phyloP scores from a whole-genome alignment of 1,140 invertebrate species.

The Zaprionus davidi region DNA sequence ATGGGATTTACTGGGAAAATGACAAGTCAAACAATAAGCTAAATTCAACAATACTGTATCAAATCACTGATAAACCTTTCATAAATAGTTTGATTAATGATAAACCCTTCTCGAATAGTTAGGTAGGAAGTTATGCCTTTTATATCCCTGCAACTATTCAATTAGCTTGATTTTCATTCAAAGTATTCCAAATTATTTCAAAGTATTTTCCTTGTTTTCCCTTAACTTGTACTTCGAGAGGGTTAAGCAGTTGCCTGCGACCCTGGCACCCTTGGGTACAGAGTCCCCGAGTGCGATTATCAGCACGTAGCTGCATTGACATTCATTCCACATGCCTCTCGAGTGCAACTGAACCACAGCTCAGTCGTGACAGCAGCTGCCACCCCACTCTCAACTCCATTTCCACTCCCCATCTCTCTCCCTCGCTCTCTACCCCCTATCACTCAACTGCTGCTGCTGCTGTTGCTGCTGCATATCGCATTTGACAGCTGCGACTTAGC shows the following conservation, averaged over 20 bases:
- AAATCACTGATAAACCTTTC: no score
- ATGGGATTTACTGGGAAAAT: background rate
- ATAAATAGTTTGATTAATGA: no score
- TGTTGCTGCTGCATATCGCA: conserved; percentile 23
- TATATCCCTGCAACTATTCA: background rate
- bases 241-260: conserved; percentile 10
- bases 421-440: background rate
- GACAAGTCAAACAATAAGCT: background rate
- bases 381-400: background rate
- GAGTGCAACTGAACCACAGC: conserved; percentile 11
- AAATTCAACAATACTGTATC: background rate
- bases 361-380: conserved; percentile 37
- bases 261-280: background rate
- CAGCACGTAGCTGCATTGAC: conserved; percentile 60
- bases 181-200: conserved; percentile 2
- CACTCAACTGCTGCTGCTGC: background rate
- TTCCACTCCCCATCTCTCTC: background rate
- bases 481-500: conserved; percentile 43
- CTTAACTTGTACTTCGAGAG: background rate
- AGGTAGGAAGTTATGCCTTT: no score
- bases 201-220: conserved; percentile 4
- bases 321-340: conserved; percentile 55
- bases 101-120: no score
- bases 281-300: conserved; percentile 56
- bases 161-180: background rate